Percentiles rank a stretch among this genome's conserved stretches.
phyloP scores from a whole-genome alignment of 1,140 invertebrate genomes.

The Acromyrmex charruanus region DNA sequence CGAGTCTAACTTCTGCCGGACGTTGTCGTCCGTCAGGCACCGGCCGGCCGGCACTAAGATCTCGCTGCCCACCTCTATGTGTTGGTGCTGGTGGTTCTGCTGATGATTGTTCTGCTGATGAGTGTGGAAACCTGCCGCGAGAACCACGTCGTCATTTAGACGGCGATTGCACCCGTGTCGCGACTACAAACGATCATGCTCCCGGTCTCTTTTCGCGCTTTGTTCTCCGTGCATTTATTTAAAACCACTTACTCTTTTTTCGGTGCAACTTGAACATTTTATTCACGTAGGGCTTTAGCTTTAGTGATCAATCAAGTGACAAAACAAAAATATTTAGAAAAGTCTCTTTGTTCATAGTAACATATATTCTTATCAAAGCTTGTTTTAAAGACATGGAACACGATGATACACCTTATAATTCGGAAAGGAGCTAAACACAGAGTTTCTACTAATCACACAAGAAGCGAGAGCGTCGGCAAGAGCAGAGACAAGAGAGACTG shows the following conservation, averaged over 20 bases:
- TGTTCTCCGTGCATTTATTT: constrained; percentile 7
- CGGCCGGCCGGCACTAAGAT: constrained; percentile 79
- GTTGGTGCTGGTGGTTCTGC: constrained; percentile 76
- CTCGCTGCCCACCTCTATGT: constrained; percentile 85
- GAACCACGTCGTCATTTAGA: constrained; percentile 69
- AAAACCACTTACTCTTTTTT: not conserved
- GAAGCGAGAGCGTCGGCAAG: constrained; percentile 35
- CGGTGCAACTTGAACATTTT: not conserved
- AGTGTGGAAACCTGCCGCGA: constrained; percentile 79
- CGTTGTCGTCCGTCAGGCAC: constrained; percentile 82
- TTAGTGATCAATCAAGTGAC: not conserved
- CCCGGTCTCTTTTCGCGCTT: constrained; percentile 47
- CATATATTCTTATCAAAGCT: constrained; percentile 21
- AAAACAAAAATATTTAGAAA: not conserved
- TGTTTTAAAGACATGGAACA: constrained; percentile 5
- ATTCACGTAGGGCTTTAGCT: not conserved
- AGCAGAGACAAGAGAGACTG: constrained; percentile 55
- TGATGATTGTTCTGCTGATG: constrained; percentile 67
- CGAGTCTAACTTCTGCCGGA: constrained; percentile 83
- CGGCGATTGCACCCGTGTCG: constrained; percentile 72
- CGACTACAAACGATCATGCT: constrained; percentile 48
- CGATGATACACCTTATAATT: not conserved
- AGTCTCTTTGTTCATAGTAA: not conserved
- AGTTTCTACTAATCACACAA: constrained; percentile 48
- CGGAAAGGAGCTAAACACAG: constrained; percentile 27